phyloP scores from a whole-genome alignment of 2,113 vertebrate species.

The Neogobius melanostomus region DNA sequence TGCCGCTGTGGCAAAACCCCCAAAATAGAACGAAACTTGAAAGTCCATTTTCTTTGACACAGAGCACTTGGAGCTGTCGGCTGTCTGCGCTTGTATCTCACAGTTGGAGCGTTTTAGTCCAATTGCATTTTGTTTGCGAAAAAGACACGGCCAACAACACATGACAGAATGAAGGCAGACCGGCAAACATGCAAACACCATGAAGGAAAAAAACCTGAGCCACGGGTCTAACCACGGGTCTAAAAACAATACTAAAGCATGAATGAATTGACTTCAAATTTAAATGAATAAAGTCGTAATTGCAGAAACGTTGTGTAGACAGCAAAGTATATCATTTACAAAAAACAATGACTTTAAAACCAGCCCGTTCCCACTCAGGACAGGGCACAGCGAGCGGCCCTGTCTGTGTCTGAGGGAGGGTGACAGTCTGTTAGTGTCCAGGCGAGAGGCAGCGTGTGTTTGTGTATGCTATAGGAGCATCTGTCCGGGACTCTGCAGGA shows the following conservation, averaged over 20 bases:
- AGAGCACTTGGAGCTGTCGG: not conserved
- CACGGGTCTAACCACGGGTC: no score
- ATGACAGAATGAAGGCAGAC: no score
- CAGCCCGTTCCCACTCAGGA: not conserved
- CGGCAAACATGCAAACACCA: no score
- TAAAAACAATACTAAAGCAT: no score
- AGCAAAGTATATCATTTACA: no score
- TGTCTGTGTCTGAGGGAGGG: not conserved
- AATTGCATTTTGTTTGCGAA: slow-evolving; percentile 1
- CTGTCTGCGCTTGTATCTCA: not conserved
- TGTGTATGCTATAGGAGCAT: not conserved
- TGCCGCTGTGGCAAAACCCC: not conserved
- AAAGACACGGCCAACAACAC: not conserved
- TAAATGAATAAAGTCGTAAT: no score
- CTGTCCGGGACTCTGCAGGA: not conserved
- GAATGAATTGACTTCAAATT: not conserved
- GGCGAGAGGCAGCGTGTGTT: not conserved
- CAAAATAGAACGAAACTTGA: slow-evolving; percentile 1
- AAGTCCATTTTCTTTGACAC: slow-evolving; percentile 4
- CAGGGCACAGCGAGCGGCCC: not conserved
- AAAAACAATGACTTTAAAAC: not conserved
- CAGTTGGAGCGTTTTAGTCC: not conserved
- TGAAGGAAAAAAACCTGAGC: no score
- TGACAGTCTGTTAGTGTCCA: not conserved
- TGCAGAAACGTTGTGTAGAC: no score